A percentile compares a stretch with the other conserved stretches of the same genome.
Conservation (phyloP, 1,140 invertebrate genomes). For the Musca vetustissima region DNA sequence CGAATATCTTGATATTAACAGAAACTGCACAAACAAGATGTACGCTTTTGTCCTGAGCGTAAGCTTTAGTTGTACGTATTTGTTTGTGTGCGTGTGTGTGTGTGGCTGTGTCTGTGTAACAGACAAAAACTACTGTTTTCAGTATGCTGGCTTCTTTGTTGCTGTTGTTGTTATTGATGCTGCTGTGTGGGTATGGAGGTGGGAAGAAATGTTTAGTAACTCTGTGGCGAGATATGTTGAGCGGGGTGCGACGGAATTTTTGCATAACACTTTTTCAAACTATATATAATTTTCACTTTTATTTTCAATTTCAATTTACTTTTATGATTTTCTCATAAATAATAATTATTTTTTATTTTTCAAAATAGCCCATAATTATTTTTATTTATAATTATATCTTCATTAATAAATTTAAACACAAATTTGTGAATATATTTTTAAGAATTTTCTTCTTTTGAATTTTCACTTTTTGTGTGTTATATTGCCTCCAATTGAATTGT, state of each 20-base stretch:
- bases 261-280: slow-evolving; percentile 18
- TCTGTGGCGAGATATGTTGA: too few species aligned
- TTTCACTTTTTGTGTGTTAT: not conserved
- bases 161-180: not conserved
- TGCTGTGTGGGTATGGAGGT: not conserved
- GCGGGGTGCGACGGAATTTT: not conserved
- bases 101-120: too few species aligned
- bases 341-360: not conserved
- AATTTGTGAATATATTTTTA: too few species aligned
- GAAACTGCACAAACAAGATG: too few species aligned
- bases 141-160: not conserved
- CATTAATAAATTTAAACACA: not conserved
- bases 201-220: too few species aligned
- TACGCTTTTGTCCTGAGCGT: too few species aligned
- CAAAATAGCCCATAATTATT: not conserved
- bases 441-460: slow-evolving; percentile 3
- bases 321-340: not conserved
- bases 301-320: not conserved
- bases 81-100: too few species aligned
- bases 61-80: too few species aligned
- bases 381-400: not conserved
- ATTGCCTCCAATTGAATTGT: not conserved
- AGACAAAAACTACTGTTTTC: too few species aligned
- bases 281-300: not conserved
- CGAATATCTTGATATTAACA: too few species aligned